Base-by-base conservation (phyloP, 1,140 invertebrate species). In the Philaenus spumarius region DNA sequence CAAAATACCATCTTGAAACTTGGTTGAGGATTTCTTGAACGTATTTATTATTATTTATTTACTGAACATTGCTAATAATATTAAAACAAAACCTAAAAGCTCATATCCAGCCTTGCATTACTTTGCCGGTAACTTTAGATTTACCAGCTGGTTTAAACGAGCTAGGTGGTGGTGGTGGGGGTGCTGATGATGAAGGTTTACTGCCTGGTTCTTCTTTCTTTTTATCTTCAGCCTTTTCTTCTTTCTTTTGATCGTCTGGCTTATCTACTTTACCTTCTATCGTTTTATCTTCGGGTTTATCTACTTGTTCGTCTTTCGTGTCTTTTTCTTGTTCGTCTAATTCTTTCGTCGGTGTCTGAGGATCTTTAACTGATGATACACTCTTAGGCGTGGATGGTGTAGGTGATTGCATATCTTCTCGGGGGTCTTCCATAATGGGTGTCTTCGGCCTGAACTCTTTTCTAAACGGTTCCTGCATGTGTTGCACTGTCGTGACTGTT, bases 31-130 rank as follows among this genome's bases (percentile, higher is more conserved):
- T n/a, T n/a, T n/a, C n/a, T n/a, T n/a, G n/a, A n/a, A n/a, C n/a
- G n/a, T n/a, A n/a, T n/a, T n/a, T n/a, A n/a, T n/a, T n/a, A n/a
- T n/a, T n/a, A n/a, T n/a, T n/a, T n/a, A n/a, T n/a, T n/a, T n/a
- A n/a, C n/a, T n/a, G n/a, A n/a, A n/a, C n/a, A n/a, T n/a, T n/a
- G n/a, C n/a, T n/a, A n/a, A n/a, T n/a, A n/a, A n/a, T n/a, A n/a
- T n/a, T n/a, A n/a, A n/a, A n/a, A n/a, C n/a, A n/a, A n/a, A n/a
- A n/a, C n/a, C n/a, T 37, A 37, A 11, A 45, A 9, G 20, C n/a
- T 22, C 76, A 85, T 19, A 85, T 73, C 82, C 83, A 85, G 1
- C 82, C 83, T 20, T 81, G 80, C 43, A 83, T 76, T 12, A 82
- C 73, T 75, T 81, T 79, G 2, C 82, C 83, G 3, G 82, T 84